Evolutionary conservation across 2,888 invertebrate genomes (phyloP).

Genomic region (Leptinotarsa peninsularis): DNA sequence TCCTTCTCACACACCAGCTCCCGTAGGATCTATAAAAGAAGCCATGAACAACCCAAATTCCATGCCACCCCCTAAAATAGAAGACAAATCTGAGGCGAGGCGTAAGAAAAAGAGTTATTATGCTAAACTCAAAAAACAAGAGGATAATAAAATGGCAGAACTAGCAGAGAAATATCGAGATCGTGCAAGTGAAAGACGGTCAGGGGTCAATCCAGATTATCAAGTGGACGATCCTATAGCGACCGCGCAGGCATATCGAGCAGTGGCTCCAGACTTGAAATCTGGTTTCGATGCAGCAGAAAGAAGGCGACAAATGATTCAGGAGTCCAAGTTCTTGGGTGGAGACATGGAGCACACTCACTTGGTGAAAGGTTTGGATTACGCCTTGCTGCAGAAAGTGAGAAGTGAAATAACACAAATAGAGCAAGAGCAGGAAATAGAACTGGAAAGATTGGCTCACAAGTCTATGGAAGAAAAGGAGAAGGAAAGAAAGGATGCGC

Average conservation of each 20-base stretch:
- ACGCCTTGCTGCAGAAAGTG: conserved; percentile 91
- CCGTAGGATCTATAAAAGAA: conserved; percentile 75
- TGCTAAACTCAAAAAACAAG: conserved; percentile 92
- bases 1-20: conserved; percentile 71
- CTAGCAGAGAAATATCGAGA: conserved; percentile 94
- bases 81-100: conserved; percentile 85
- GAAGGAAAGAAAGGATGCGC: conserved; percentile 62
- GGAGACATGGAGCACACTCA: conserved; percentile 97
- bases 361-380: conserved; percentile 97
- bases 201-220: conserved; percentile 80
- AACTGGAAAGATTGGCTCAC: conserved; percentile 80
- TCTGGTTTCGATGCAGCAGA: conserved; percentile 96
- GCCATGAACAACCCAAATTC: conserved; percentile 72
- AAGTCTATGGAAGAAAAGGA: conserved; percentile 69
- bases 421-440: conserved; percentile 86
- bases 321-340: conserved; percentile 99
- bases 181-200: conserved; percentile 83
- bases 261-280: conserved; percentile 96
- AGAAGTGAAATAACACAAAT: conserved; percentile 89
- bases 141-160: conserved; percentile 94
- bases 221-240: conserved; percentile 86
- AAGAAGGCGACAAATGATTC: conserved; percentile 92
- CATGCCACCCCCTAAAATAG: conserved; percentile 66
- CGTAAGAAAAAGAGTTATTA: conserved; percentile 96
- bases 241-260: conserved; percentile 78